These are phyloP conservation scores for Miltochrista miniata DNA, from an alignment of 2,888 invertebrate genomes.

Conservation along the genomic window DNA sequence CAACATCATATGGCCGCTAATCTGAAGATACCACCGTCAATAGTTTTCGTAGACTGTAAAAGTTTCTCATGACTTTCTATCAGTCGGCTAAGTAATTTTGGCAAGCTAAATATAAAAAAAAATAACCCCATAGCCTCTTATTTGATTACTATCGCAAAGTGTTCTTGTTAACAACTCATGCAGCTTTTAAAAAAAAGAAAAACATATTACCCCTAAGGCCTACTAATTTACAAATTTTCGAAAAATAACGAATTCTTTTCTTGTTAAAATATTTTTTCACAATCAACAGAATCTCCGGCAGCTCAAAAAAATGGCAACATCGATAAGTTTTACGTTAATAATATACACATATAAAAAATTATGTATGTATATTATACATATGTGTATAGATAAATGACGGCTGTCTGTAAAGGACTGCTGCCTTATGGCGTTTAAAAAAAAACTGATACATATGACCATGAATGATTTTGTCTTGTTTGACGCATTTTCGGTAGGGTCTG, in stretches of 20 bases:
- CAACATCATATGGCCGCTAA: too few species aligned
- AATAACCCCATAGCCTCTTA: too few species aligned
- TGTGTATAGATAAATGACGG: constrained; percentile 4
- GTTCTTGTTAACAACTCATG: too few species aligned
- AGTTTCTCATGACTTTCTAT: too few species aligned
- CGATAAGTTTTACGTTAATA: constrained; percentile 3
- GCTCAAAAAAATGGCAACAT: constrained; percentile 5
- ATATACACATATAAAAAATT: constrained; percentile 1
- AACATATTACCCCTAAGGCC: neutral
- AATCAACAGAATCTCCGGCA: constrained; percentile 8
- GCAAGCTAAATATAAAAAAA: too few species aligned
- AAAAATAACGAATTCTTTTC: neutral
- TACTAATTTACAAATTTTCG: neutral
- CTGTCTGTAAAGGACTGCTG: constrained; percentile 20
- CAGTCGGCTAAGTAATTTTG: too few species aligned
- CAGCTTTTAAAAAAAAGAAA: neutral
- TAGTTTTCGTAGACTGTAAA: too few species aligned
- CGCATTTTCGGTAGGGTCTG: constrained; percentile 34
- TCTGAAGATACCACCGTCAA: too few species aligned
- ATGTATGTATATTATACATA: neutral
- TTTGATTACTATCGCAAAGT: too few species aligned
- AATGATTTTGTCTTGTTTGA: constrained; percentile 35
- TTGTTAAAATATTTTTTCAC: constrained; percentile 1
- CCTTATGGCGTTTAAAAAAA: constrained; percentile 29
- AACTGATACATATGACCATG: constrained; percentile 28